Evolutionary conservation across 1,140 invertebrate species (phyloP).

Genomic region (Papilio polytes): DNA sequence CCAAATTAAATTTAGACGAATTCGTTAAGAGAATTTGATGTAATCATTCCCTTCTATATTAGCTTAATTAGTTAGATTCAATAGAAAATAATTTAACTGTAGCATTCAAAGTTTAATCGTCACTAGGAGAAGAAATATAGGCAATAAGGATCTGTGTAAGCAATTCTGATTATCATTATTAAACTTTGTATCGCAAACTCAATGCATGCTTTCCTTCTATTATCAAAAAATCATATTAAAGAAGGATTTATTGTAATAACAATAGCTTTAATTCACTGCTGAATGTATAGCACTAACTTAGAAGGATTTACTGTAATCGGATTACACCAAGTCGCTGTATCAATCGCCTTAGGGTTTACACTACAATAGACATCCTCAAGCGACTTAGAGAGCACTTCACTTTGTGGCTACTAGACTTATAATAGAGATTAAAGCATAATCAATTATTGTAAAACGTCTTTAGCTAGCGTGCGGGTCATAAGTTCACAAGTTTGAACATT

Average conservation of each 20-base stretch:
- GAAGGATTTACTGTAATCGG: not conserved
- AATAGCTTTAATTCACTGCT: not conserved
- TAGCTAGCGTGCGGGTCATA: no score
- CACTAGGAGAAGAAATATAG: no score
- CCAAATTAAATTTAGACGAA: constrained; percentile 13
- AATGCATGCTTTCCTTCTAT: no score
- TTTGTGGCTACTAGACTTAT: not conserved
- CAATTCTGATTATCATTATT: no score
- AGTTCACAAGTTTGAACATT: no score
- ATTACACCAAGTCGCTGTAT: constrained; percentile 4
- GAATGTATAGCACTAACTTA: not conserved
- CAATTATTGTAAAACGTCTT: no score
- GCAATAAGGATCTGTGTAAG: no score
- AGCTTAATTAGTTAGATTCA: not conserved
- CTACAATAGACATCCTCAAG: not conserved
- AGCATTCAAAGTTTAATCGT: no score
- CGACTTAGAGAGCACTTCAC: not conserved
- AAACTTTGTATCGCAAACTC: no score
- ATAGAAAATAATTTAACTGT: no score
- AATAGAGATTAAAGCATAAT: not conserved
- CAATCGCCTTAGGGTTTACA: not conserved
- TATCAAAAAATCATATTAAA: not conserved
- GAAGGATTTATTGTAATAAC: not conserved
- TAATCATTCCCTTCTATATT: constrained; percentile 7
- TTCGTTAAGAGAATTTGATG: constrained; percentile 15